Percentiles rank a stretch among this genome's conserved stretches.
Conservation (phyloP, 1,140 invertebrate genomes). For the Cydia splendana region DNA sequence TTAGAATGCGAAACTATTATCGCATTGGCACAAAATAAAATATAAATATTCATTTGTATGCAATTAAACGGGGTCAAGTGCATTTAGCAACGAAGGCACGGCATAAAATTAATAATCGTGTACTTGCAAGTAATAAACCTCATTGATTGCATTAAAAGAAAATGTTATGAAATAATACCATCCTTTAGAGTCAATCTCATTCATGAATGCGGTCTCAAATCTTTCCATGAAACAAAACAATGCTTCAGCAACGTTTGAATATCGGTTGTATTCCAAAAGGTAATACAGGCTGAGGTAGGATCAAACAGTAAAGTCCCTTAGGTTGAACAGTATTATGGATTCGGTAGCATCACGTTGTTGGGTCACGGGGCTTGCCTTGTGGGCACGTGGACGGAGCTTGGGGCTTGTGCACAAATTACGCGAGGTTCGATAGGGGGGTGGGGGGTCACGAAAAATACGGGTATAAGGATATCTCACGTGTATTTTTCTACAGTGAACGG, state of each 20-base stretch:
- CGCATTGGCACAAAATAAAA: neutral
- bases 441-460: too few species aligned
- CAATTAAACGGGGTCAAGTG: constrained; percentile 9
- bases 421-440: too few species aligned
- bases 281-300: neutral
- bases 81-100: neutral
- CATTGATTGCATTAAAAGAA: neutral
- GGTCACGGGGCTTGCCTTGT: constrained; percentile 26
- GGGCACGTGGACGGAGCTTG: neutral
- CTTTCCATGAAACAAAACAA: neutral
- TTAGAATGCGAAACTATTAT: neutral
- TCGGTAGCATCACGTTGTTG: constrained; percentile 17
- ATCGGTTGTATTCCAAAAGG: neutral
- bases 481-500: too few species aligned
- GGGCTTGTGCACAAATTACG: too few species aligned
- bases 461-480: too few species aligned
- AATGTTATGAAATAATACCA: neutral
- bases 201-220: neutral
- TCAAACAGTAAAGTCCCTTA: constrained; percentile 1
- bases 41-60: constrained; percentile 19
- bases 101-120: constrained; percentile 1
- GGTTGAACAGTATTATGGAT: neutral
- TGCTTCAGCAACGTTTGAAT: neutral
- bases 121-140: neutral
- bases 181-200: neutral